Evolutionary conservation across 2,113 vertebrate genomes (phyloP), one percentile per base, ranked within the genome.

Genomic region (Syngnathus typhle): DNA sequence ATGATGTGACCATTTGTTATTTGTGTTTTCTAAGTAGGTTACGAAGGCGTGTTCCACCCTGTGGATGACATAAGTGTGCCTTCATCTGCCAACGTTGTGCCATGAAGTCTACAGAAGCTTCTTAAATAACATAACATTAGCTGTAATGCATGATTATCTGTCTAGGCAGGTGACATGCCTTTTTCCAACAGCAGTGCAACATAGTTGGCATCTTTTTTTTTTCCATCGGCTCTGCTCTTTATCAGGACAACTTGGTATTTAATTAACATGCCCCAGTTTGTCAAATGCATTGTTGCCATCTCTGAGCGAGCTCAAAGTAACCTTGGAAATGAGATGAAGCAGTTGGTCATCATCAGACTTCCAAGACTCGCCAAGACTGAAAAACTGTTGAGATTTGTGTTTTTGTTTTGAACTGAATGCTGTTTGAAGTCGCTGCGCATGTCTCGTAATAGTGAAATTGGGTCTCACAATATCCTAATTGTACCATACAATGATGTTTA

Each of bases 1-100:
- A 84, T 87, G 80, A 89, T 75, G 70, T 84, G 64, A 75, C 1
- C 27, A 41, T 54, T 67, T 59, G 27, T 32, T 68, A 71, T 70
- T 68, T 64, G 39, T 74, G 13, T 59, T 64, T 41, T 41, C 38
- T 12, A 43, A 11, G 41, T 43, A 43, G 41, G 41, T 43, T 13
- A 43, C 12, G 5, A 15, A 43, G n/a, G 39, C 12, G 21, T 49
- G 16, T 19, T 49, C 47, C 43, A 46, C 43, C 4, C 43, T 32
- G 27, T 32, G 2, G 27, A 32, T 32, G 27, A 32, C 27, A 32
- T 32, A 32, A 32, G 27, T 32, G 27, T 15, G 12, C 12, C 10
- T 1, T 11, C 12, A 15, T 46, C 41, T 43, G 41, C 41, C 11
- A 43, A 43, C 7, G 1, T 47, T 11, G 15, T 47, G 46, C 46